Percentiles rank a stretch among this genome's conserved stretches.
Conservation (phyloP, 2,797 vertebrate species). For the Thripadectes ignobilis region DNA sequence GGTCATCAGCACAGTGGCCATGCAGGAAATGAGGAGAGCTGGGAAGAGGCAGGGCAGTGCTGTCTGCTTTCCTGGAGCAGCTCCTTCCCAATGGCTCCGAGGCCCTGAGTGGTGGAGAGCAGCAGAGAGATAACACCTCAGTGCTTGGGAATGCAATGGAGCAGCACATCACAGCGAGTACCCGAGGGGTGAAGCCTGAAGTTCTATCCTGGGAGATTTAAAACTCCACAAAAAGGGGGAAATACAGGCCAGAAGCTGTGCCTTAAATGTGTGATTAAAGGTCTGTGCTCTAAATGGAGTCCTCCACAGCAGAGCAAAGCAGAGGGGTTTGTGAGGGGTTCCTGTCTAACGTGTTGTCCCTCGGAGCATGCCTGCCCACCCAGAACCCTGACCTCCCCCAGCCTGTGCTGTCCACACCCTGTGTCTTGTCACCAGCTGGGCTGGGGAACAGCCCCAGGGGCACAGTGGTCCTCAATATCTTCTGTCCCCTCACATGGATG, state of each 20-base stretch:
- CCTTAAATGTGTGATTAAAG: neutral
- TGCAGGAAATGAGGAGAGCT: neutral
- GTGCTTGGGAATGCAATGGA: neutral
- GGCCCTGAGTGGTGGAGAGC: neutral
- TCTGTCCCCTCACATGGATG: neutral
- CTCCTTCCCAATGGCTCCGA: fast-evolving
- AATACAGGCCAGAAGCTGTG: neutral
- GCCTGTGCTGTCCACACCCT: neutral
- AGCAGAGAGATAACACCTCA: neutral
- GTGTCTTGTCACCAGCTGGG: neutral
- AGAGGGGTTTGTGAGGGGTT: neutral
- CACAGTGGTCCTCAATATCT: fast-evolving
- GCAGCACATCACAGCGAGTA: neutral
- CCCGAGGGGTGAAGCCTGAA: neutral
- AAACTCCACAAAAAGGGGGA: neutral
- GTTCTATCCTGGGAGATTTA: neutral
- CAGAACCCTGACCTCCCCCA: neutral
- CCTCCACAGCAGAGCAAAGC: neutral
- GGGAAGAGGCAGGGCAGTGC: neutral
- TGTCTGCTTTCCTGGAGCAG: neutral
- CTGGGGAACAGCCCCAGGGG: neutral
- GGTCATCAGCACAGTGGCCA: fast-evolving
- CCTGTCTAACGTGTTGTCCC: neutral
- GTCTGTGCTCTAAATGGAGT: neutral
- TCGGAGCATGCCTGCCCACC: neutral